phyloP scores from a whole-genome alignment of 2,797 vertebrate species.

The Malacoctenus gilli region DNA sequence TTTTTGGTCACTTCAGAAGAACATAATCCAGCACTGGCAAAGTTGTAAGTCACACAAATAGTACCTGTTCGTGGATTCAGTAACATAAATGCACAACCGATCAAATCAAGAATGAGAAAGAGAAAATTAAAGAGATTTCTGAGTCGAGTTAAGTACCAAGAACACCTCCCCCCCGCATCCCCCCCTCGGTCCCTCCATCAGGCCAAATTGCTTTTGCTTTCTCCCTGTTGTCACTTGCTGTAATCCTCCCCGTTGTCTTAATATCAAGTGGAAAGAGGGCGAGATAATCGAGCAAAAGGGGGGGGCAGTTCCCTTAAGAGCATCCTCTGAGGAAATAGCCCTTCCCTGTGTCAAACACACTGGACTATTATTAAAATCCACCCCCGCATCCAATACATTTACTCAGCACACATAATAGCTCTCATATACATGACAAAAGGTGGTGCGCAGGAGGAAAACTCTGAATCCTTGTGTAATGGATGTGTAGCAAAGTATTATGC shows the following conservation, averaged over 20 bases:
- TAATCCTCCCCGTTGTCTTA: constrained; percentile 69
- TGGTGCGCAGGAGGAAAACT: constrained; percentile 13
- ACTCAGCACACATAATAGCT: constrained; percentile 44
- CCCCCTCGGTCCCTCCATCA: background rate
- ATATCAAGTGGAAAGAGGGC: constrained; percentile 58
- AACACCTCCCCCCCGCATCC: constrained; percentile 4
- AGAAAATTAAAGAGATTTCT: too few relatives aligned
- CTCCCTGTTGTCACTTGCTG: constrained; percentile 23
- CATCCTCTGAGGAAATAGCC: constrained; percentile 53
- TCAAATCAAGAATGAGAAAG: too few relatives aligned
- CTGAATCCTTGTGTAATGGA: constrained; percentile 45
- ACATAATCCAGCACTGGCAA: too few relatives aligned
- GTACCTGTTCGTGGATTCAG: too few relatives aligned
- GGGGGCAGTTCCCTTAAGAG: constrained; percentile 35
- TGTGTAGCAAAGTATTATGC: constrained; percentile 26
- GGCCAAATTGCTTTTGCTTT: constrained; percentile 60
- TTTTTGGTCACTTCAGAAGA: too few relatives aligned
- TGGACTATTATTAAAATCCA: constrained; percentile 54
- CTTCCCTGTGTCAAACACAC: constrained; percentile 47
- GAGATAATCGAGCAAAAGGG: constrained; percentile 55
- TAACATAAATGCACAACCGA: too few relatives aligned
- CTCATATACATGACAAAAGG: constrained; percentile 64
- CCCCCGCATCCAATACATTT: constrained; percentile 41
- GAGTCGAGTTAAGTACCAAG: constrained; percentile 1
- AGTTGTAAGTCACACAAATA: too few relatives aligned